phyloP scores from a whole-genome alignment of 2,888 invertebrate species.

The Rhimphoctona megacephalus region DNA sequence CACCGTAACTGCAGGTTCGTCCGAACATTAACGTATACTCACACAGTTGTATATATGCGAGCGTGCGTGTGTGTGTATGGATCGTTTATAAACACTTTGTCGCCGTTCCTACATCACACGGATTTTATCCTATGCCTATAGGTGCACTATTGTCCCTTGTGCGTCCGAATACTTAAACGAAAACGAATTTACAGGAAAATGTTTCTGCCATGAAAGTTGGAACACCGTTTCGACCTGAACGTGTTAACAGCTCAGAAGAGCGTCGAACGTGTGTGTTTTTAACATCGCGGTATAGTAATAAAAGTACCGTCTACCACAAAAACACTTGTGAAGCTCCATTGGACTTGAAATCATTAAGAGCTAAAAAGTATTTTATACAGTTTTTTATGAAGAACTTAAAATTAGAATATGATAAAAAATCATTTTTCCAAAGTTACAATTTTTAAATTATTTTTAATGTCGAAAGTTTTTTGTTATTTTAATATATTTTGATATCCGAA shows the following conservation, averaged over 20 bases:
- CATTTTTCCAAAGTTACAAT: background rate
- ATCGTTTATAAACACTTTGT: conserved; percentile 23
- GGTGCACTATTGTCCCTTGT: conserved; percentile 36
- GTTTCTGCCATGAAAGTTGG: background rate
- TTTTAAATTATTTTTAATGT: background rate
- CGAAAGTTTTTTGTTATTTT: background rate
- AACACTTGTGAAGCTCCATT: too few relatives aligned
- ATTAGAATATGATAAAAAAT: too few relatives aligned
- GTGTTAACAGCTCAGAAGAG: conserved; percentile 38
- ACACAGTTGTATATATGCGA: too few relatives aligned
- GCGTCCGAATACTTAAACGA: conserved; percentile 39
- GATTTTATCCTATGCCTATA: conserved; percentile 36
- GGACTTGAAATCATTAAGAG: too few relatives aligned
- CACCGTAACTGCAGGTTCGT: conserved; percentile 31
- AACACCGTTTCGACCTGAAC: background rate
- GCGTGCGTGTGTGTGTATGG: background rate
- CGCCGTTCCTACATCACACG: background rate
- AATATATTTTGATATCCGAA: background rate
- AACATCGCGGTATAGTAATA: background rate
- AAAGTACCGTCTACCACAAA: too few relatives aligned
- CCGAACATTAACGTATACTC: background rate
- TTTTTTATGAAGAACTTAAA: too few relatives aligned
- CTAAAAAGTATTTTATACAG: too few relatives aligned
- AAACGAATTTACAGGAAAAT: conserved; percentile 60
- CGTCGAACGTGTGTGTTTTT: background rate